phyloP scores from a whole-genome alignment of 2,113 vertebrate genomes.

The Balaenoptera acutorostrata region DNA sequence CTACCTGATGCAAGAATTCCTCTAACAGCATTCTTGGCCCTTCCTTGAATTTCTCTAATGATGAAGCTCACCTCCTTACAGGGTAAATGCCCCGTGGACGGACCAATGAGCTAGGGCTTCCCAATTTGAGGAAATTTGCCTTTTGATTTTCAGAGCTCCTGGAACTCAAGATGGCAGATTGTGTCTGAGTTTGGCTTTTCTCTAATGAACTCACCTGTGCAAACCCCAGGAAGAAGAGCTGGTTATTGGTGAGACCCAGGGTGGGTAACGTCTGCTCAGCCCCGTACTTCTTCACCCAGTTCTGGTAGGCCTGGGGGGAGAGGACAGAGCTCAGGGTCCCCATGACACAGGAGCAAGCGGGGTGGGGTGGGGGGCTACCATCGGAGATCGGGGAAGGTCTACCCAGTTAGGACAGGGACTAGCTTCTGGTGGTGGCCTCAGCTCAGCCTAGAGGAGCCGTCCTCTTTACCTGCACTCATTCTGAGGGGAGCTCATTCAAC shows the following conservation, averaged over 20 bases:
- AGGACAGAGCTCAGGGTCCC: accelerated
- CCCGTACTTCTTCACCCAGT: constrained; percentile 92
- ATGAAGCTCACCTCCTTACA: accelerated
- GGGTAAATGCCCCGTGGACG: accelerated
- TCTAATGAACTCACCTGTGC: constrained; percentile 88
- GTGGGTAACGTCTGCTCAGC: constrained; percentile 89
- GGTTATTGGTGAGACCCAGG: constrained; percentile 91
- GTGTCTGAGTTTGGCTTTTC: not conserved
- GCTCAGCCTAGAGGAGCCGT: not conserved
- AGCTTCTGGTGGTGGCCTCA: not conserved
- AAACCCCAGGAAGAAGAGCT: constrained; percentile 97
- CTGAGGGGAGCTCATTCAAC: accelerated
- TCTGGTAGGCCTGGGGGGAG: constrained; percentile 90
- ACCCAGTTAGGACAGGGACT: not conserved
- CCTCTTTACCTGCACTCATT: not conserved
- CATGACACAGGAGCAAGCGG: accelerated
- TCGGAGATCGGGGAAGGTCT: accelerated
- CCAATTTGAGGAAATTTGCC: not conserved
- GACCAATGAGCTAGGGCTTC: not conserved
- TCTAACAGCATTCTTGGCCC: not conserved
- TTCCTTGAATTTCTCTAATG: not conserved
- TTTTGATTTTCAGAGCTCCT: not conserved
- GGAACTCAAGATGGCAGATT: not conserved
- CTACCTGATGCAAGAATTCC: too few species aligned
- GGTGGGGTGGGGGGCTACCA: accelerated